Evolutionary conservation across 2,113 vertebrate species (phyloP).

Genomic region (Platysteira castanea): DNA sequence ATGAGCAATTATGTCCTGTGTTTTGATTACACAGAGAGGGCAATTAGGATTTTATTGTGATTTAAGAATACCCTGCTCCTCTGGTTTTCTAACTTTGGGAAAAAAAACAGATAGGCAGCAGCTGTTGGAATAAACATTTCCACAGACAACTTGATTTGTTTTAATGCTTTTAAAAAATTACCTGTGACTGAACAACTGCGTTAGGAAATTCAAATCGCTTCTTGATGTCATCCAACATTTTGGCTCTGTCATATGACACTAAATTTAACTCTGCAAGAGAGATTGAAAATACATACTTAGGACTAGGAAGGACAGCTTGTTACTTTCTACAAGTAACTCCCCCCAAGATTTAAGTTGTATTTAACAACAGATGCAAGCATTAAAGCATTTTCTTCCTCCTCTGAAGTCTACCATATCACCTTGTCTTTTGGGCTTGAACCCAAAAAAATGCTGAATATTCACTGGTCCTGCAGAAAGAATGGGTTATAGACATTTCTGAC

Average conservation of each 20-base stretch:
- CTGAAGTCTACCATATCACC: background rate
- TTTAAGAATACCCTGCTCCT: background rate
- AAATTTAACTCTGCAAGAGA: conserved; percentile 51
- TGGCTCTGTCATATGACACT: conserved; percentile 8
- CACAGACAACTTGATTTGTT: background rate
- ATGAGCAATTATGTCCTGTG: background rate
- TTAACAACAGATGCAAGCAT: background rate
- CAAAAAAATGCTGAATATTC: background rate
- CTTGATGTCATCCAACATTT: conserved; percentile 84
- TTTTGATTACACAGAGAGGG: background rate
- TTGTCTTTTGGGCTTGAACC: background rate
- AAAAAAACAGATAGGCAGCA: background rate
- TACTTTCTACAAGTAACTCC: background rate
- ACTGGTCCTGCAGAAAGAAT: background rate
- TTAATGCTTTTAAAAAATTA: conserved; percentile 53
- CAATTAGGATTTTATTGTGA: background rate
- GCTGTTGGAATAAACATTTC: background rate
- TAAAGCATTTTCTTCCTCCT: background rate
- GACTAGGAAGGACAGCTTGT: background rate
- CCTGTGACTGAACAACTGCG: conserved; percentile 88
- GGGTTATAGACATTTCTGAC: background rate
- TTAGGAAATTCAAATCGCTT: conserved; percentile 89
- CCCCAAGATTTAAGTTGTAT: background rate
- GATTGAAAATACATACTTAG: conserved; percentile 4
- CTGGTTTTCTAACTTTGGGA: background rate